Conservation (phyloP, 2,797 vertebrate genomes). For the Spheniscus humboldti region DNA sequence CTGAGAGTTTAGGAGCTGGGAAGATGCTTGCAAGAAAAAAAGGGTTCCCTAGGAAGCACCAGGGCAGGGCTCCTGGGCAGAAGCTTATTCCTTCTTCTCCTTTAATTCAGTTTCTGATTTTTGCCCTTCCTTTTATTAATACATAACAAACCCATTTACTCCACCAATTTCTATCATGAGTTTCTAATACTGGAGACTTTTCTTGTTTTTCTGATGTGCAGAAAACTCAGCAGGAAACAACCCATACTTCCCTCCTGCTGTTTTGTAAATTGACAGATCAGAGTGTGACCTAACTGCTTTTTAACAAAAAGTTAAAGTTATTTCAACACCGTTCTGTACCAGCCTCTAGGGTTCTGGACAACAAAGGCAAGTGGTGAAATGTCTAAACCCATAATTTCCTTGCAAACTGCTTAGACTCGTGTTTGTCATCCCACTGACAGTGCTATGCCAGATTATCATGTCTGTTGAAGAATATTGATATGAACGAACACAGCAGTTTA, state of each 20-base stretch:
- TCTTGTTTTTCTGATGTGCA: neutral
- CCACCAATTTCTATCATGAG: neutral
- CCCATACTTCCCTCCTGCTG: neutral
- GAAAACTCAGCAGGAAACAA: neutral
- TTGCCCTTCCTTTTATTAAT: neutral
- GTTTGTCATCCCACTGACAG: neutral
- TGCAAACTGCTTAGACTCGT: neutral
- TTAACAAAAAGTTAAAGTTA: neutral
- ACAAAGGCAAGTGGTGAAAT: neutral
- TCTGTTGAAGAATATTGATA: neutral
- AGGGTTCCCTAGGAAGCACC: accelerated
- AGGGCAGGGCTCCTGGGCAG: neutral
- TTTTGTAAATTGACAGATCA: neutral
- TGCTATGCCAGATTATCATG: neutral
- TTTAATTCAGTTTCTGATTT: neutral
- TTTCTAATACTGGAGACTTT: neutral
- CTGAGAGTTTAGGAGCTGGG: neutral
- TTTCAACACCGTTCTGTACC: neutral
- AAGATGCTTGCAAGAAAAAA: neutral
- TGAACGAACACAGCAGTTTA: neutral
- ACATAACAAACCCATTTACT: neutral
- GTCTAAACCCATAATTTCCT: neutral
- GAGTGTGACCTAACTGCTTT: neutral
- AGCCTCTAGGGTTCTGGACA: neutral
- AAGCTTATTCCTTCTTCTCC: neutral